Percentiles rank a stretch among this genome's conserved stretches.
Evolutionary conservation across 2,113 vertebrate genomes (phyloP).

Genomic region (Callocephalon fimbriatum): DNA sequence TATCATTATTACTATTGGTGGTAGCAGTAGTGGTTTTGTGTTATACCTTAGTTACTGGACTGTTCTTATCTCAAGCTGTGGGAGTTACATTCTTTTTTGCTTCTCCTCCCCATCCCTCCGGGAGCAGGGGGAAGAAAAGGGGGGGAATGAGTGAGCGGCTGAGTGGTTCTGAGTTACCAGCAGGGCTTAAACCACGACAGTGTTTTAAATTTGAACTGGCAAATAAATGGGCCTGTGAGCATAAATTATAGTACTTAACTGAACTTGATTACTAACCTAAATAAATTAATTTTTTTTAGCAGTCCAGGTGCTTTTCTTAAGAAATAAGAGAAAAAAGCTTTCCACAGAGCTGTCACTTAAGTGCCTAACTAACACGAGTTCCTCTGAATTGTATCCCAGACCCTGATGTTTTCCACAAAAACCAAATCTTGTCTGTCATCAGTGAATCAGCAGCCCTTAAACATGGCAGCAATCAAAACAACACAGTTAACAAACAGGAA

Average conservation of each 20-base stretch:
- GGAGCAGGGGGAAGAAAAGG: no score
- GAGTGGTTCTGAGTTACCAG: no score
- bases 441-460: not conserved
- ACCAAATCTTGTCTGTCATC: not conserved
- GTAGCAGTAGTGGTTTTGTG: no score
- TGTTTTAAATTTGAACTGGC: not conserved
- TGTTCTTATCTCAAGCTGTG: no score
- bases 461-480: not conserved
- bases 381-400: not conserved
- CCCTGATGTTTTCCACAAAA: not conserved
- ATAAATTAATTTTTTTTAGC: not conserved
- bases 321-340: conserved; percentile 1
- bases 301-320: conserved; percentile 46
- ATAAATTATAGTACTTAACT: not conserved
- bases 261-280: conserved; percentile 17
- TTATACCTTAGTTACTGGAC: no score
- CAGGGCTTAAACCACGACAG: no score
- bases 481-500: not conserved
- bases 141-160: no score
- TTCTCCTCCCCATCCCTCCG: no score
- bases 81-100: no score
- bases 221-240: not conserved
- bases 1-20: no score
- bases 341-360: not conserved
- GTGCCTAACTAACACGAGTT: conserved; percentile 28